phyloP scores from a whole-genome alignment of 1,140 invertebrate genomes.

The Nebria ingens region DNA sequence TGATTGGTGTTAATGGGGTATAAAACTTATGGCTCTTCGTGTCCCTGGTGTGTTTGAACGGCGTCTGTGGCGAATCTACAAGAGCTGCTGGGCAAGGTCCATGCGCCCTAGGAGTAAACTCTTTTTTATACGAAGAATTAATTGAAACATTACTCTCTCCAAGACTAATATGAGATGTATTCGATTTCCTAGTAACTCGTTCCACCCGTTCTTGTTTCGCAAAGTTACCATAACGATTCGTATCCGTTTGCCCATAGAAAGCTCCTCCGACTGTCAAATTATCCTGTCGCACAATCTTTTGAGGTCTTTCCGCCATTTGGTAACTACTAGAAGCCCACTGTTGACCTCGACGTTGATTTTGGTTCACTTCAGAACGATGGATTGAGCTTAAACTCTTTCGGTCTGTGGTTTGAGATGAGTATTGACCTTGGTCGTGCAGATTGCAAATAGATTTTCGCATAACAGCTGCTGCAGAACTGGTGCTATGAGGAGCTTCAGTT shows the following conservation, averaged over 20 bases:
- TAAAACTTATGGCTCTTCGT: constrained; percentile 76
- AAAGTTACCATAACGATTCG: constrained; percentile 56
- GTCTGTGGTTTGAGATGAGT: constrained; percentile 53
- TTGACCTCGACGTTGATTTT: constrained; percentile 33
- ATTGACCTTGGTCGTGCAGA: constrained; percentile 57
- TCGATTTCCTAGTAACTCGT: constrained; percentile 46
- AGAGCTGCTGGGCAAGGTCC: constrained; percentile 70
- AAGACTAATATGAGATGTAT: constrained; percentile 59
- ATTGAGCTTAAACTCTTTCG: constrained; percentile 65
- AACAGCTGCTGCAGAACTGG: constrained; percentile 61
- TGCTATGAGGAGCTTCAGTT: constrained; percentile 35
- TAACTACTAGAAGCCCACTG: constrained; percentile 35
- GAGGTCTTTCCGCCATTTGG: constrained; percentile 39
- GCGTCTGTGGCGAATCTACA: constrained; percentile 57
- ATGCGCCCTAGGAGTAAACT: constrained; percentile 54
- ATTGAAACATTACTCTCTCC: constrained; percentile 45
- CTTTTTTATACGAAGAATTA: constrained; percentile 62
- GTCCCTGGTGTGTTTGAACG: constrained; percentile 71
- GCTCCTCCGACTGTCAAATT: constrained; percentile 57
- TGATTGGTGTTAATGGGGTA: constrained; percentile 37
- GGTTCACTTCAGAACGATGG: constrained; percentile 46
- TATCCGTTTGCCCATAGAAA: constrained; percentile 56
- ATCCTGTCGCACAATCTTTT: constrained; percentile 45
- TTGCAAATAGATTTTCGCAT: constrained; percentile 70
- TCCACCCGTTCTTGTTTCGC: constrained; percentile 41